A percentile compares a stretch with the other conserved stretches of the same genome.
phyloP scores from a whole-genome alignment of 2,113 vertebrate species.

The Mionectes macconnelli region DNA sequence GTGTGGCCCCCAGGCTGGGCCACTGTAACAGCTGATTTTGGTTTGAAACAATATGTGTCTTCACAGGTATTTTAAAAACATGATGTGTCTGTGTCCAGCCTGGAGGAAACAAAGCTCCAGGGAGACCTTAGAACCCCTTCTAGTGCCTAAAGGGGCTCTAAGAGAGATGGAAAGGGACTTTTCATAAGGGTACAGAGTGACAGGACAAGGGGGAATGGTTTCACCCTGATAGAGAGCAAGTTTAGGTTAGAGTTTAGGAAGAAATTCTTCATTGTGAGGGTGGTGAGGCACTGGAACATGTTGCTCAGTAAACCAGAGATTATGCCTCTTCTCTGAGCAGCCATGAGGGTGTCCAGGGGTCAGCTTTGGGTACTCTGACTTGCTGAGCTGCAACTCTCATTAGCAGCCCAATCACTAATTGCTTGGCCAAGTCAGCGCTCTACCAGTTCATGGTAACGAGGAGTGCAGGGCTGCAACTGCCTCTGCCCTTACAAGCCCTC shows the following conservation, averaged over 20 bases:
- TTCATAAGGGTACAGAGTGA: neutral
- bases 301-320: neutral
- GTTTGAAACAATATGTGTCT: neutral
- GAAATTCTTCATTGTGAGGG: neutral
- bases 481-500: neutral
- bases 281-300: neutral
- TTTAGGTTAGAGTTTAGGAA: neutral
- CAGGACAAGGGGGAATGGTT: neutral
- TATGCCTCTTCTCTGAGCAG: neutral
- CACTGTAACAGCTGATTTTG: neutral
- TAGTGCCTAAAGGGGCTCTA: neutral
- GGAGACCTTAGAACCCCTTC: neutral
- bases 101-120: neutral
- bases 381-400: neutral
- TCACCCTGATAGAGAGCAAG: neutral
- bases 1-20: neutral
- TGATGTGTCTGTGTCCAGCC: neutral
- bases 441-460: neutral
- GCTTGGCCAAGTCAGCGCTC: neutral
- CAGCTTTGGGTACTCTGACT: neutral
- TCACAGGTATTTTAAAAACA: neutral
- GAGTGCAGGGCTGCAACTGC: neutral
- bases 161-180: neutral
- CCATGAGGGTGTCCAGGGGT: neutral
- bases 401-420: neutral